Evolutionary conservation across 1,140 invertebrate species (phyloP).

Genomic region (Hyles euphorbiae): DNA sequence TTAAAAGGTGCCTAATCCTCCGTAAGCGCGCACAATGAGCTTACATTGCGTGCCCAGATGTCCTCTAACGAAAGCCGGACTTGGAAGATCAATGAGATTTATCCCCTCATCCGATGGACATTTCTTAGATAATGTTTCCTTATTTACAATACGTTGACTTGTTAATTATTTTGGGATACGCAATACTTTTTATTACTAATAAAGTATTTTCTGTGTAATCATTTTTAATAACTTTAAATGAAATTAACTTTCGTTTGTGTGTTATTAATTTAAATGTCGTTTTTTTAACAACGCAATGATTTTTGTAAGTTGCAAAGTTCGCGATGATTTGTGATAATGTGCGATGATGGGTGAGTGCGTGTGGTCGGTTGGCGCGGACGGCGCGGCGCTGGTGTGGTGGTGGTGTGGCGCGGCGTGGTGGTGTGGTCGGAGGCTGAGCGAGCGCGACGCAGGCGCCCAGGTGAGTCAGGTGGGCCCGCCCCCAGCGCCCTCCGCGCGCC

Average conservation of each 20-base stretch:
- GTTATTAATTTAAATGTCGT: too few species aligned
- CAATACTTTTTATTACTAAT: too few species aligned
- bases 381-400: conserved; percentile 4
- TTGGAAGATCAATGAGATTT: conserved; percentile 58
- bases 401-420: conserved; percentile 17
- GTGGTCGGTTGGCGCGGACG: too few species aligned
- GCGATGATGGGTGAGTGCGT: too few species aligned
- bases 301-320: neutral
- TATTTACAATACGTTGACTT: conserved; percentile 28
- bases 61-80: conserved; percentile 47
- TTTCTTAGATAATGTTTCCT: conserved; percentile 36
- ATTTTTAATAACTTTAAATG: too few species aligned
- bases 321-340: neutral
- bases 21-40: conserved; percentile 60
- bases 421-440: conserved; percentile 53
- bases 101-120: conserved; percentile 28
- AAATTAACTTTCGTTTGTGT: too few species aligned
- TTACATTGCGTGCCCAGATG: conserved; percentile 52
- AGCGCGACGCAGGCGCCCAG: conserved; percentile 69
- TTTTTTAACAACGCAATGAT: too few species aligned
- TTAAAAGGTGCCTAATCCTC: conserved; percentile 64
- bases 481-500: conserved; percentile 59
- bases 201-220: too few species aligned
- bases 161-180: conserved; percentile 15
- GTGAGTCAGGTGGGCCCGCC: conserved; percentile 69